Percentiles rank a stretch among this genome's conserved stretches.
Evolutionary conservation across 53 echinoderm and acorn worm species (phyloP).

Genomic region (Patiria pectinifera): DNA sequence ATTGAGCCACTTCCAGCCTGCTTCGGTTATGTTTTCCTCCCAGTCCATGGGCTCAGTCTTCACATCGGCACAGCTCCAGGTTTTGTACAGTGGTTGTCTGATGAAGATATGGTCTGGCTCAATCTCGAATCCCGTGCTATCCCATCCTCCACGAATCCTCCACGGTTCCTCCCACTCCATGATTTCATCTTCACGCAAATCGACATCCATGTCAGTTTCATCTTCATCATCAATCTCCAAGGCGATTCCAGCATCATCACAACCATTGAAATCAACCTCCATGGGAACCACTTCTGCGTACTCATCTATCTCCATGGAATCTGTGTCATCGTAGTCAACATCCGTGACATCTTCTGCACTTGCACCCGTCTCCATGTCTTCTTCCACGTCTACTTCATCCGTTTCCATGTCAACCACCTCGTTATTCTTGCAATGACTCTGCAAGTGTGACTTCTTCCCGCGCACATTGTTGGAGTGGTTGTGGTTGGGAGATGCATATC

Average conservation of each 20-base stretch:
- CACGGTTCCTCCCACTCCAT: conserved; percentile 13
- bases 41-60: conserved; percentile 23
- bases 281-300: background rate
- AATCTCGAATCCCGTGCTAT: background rate
- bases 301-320: background rate
- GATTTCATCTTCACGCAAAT: background rate
- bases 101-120: conserved; percentile 24
- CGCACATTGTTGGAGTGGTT: conserved; percentile 21
- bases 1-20: background rate
- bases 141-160: conserved; percentile 35
- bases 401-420: conserved; percentile 11
- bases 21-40: background rate
- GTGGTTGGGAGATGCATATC: background rate
- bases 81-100: conserved; percentile 9
- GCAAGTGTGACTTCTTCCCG: background rate
- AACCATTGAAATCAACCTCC: background rate
- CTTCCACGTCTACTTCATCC: background rate
- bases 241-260: background rate
- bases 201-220: conserved; percentile 7
- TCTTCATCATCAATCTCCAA: background rate
- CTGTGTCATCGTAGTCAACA: background rate
- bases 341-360: conserved; percentile 6
- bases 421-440: background rate
- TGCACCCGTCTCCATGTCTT: conserved; percentile 10
- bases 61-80: background rate